phyloP scores from a whole-genome alignment of 2,113 vertebrate species.

The Glaucidium brasilianum region DNA sequence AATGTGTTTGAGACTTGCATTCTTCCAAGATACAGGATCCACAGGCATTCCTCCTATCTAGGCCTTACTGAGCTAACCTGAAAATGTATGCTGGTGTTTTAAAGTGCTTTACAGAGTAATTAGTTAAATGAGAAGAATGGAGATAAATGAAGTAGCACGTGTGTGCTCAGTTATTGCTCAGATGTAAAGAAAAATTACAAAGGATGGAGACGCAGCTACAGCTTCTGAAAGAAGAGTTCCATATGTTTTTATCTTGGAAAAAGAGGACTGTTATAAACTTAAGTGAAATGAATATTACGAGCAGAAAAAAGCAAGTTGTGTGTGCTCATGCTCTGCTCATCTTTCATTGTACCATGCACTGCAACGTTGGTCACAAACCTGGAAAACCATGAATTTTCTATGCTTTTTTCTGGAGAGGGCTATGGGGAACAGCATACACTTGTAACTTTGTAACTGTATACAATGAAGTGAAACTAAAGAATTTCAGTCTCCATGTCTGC shows the following conservation, averaged over 20 bases:
- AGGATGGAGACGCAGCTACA: neutral
- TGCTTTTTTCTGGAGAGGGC: neutral
- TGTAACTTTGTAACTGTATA: neutral
- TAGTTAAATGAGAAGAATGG: neutral
- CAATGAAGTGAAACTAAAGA: neutral
- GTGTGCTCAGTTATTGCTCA: neutral
- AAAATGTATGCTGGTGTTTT: neutral
- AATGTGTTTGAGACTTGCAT: neutral
- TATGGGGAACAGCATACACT: neutral
- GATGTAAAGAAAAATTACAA: neutral
- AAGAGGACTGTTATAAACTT: neutral
- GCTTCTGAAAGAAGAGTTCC: neutral
- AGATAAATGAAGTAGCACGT: neutral
- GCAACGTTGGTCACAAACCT: neutral
- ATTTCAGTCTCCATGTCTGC: neutral
- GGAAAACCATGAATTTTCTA: neutral
- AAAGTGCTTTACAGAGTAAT: neutral
- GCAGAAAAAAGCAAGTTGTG: neutral
- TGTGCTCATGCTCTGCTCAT: accelerated
- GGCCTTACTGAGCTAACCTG: neutral
- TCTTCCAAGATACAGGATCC: neutral
- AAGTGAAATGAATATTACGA: neutral
- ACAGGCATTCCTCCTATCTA: neutral
- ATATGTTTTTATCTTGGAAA: neutral
- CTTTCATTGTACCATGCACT: neutral